Conservation (phyloP, 2,888 invertebrate species). For the Sesamia inferens region DNA sequence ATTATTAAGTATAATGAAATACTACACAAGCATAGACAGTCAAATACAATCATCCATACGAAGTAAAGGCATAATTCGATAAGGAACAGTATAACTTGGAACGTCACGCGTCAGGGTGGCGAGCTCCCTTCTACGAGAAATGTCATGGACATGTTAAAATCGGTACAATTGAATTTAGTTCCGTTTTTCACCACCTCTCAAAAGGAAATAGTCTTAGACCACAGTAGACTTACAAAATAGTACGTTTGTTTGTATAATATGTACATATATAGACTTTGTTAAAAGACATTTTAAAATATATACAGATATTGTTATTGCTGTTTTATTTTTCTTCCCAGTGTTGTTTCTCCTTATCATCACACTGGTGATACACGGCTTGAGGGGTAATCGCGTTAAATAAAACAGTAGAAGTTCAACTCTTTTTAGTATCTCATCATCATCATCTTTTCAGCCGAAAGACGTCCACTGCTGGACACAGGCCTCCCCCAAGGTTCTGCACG, state of each 20-base stretch:
- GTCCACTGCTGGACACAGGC: too few relatives aligned
- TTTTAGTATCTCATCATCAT: too few relatives aligned
- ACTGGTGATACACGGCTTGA: too few relatives aligned
- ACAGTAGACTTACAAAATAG: not conserved
- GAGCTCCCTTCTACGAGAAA: not conserved
- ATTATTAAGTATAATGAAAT: constrained; percentile 94
- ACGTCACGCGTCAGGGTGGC: not conserved
- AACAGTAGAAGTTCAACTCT: too few relatives aligned
- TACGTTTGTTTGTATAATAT: constrained; percentile 17
- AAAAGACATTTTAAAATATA: constrained; percentile 16
- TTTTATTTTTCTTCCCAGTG: not conserved
- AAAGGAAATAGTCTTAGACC: not conserved
- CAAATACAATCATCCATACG: constrained; percentile 93
- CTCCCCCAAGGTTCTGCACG: too few relatives aligned
- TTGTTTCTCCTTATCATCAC: not conserved
- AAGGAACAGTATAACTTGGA: constrained; percentile 35
- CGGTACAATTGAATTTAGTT: constrained; percentile 19
- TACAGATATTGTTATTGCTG: constrained; percentile 28
- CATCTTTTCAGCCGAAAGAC: too few relatives aligned
- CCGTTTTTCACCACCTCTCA: not conserved
- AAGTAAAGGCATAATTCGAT: constrained; percentile 89
- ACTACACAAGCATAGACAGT: constrained; percentile 94
- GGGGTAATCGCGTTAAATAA: too few relatives aligned
- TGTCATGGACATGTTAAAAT: not conserved
- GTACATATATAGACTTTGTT: constrained; percentile 21